Evolutionary conservation across 1,140 invertebrate genomes (phyloP), one percentile per base, ranked within the genome.

Genomic region (Atta colombica): DNA sequence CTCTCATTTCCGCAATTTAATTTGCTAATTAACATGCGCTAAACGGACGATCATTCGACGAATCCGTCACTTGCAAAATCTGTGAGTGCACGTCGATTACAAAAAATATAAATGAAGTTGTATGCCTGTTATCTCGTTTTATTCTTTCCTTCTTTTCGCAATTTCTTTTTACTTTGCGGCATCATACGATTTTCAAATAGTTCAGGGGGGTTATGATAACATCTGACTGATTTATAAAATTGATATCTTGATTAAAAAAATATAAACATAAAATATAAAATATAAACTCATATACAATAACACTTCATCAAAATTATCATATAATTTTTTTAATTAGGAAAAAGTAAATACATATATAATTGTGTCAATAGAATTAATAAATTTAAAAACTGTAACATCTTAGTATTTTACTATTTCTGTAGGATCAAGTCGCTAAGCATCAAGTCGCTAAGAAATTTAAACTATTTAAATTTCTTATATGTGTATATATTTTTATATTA

Each of bases 21-120:
- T 61, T 61, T 61, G 21, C 21, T 61, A 77, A 77, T 77, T 77
- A 77, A 61, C 35, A 74, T 55, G 12, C n/a, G 51, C 4, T 7
- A 10, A 28, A 31, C 6, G n/a, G 7, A 55, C 35, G 31, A 28
- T 60, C 7, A 3, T 39, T 39, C 12, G 31, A 77, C 39, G 10
- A 45, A 45, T 77, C 14, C 1, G n/a, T 61, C 55, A 25, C n/a
- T 53, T 66, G 7, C 51, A 5, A 31, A 45, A 77, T 35, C 31
- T 2, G 25, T 61, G 14, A 35, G n/a, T 21, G 39, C 25, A 60
- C 25, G 25, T 1, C 35, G n/a, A 39, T 28, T n/a, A 7, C 69
- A 53, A 51, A 25, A 71, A 28, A 7, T 12, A 7, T 7, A 5
- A 45, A 31, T 7, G n/a, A 75, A 14, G n/a, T 60, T 35, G 39